These are phyloP conservation scores for Embiotoca jacksoni DNA, from an alignment of 2,113 vertebrate species.

Conservation along the genomic window DNA sequence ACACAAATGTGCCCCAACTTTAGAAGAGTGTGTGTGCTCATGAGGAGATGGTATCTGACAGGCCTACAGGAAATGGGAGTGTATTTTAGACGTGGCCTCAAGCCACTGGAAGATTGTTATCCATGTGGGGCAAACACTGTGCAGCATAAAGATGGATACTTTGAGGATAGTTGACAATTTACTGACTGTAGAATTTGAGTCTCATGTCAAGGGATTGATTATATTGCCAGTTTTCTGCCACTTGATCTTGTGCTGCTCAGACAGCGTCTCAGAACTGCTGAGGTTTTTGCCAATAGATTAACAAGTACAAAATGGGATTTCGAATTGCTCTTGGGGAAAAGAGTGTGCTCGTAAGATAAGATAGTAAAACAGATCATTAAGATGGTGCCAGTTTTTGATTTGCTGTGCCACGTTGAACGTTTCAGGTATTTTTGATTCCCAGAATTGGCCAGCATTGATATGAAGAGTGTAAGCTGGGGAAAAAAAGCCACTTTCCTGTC, in stretches of 20 bases:
- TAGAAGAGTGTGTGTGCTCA: conserved; percentile 5
- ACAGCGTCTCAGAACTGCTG: conserved; percentile 29
- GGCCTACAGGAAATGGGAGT: conserved; percentile 50
- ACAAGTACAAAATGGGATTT: conserved; percentile 42
- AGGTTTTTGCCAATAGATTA: conserved; percentile 35
- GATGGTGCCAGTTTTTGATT: conserved; percentile 50
- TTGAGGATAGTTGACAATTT: conserved; percentile 45
- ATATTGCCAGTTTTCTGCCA: conserved; percentile 32
- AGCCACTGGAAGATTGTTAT: conserved; percentile 50
- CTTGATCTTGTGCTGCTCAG: conserved; percentile 10
- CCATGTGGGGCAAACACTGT: conserved; percentile 38
- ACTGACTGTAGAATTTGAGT: conserved; percentile 4
- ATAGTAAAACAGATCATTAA: conserved; percentile 53
- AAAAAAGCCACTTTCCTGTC: not conserved
- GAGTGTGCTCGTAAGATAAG: conserved; percentile 68
- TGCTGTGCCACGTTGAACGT: conserved; percentile 11
- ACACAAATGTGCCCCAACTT: conserved; percentile 42
- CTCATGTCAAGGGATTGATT: conserved; percentile 17
- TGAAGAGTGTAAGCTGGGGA: not conserved
- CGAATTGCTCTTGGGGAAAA: conserved; percentile 37
- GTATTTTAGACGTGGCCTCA: conserved; percentile 34
- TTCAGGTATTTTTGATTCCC: conserved; percentile 22
- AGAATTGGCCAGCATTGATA: not conserved
- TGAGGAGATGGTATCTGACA: conserved; percentile 65
- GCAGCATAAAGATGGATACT: conserved; percentile 31